Evolutionary conservation across 2,888 invertebrate species (phyloP).

Genomic region (Eupithecia inturbata): DNA sequence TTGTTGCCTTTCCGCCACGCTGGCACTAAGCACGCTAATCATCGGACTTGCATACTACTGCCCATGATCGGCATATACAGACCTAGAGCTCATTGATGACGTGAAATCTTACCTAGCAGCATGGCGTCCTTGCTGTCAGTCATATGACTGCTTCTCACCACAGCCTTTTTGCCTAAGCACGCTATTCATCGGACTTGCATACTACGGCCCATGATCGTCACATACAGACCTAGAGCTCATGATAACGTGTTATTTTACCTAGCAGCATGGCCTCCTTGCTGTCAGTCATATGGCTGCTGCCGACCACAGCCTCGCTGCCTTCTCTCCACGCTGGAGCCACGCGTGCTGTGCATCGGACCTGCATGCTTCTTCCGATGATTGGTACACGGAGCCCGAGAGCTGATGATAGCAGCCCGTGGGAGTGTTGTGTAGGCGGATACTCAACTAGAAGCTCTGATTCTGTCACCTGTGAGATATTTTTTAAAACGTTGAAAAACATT

Average conservation of each 20-base stretch:
- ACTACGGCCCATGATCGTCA: constrained; percentile 61
- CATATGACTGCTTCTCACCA: too few species aligned
- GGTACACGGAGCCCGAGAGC: constrained; percentile 75
- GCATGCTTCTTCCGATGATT: constrained; percentile 69
- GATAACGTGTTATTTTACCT: constrained; percentile 51
- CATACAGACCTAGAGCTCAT: constrained; percentile 70
- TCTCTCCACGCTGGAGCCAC: constrained; percentile 79
- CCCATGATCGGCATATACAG: too few species aligned
- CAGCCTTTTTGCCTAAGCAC: too few species aligned
- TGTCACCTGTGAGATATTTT: constrained; percentile 60
- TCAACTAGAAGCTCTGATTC: constrained; percentile 73
- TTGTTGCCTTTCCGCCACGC: constrained; percentile 79
- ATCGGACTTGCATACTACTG: too few species aligned
- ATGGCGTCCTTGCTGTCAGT: too few species aligned
- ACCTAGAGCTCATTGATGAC: too few species aligned
- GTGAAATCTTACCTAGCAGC: too few species aligned
- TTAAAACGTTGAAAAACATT: background rate
- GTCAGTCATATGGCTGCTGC: constrained; percentile 75
- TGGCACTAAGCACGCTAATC: constrained; percentile 74
- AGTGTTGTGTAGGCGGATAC: constrained; percentile 72
- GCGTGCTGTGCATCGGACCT: constrained; percentile 74
- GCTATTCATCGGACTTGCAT: constrained; percentile 78
- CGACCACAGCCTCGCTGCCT: constrained; percentile 78
- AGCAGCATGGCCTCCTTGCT: constrained; percentile 80
- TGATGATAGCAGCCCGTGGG: constrained; percentile 73